Conservation (phyloP, 2,797 vertebrate genomes). For the Bradypus variegatus region DNA sequence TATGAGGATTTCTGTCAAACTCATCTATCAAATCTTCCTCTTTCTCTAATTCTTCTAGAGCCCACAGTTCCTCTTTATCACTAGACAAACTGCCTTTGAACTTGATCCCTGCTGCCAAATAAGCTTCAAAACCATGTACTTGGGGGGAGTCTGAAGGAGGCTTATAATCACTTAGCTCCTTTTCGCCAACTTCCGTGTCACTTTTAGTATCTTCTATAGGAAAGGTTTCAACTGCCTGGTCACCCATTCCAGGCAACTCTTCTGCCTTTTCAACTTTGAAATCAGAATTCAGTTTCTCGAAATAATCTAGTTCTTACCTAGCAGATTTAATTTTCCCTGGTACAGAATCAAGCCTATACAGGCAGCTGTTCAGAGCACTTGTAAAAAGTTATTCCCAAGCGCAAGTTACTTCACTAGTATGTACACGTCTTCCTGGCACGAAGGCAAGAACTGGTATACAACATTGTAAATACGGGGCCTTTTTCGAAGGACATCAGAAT, state of each 20-base stretch:
- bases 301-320: neutral
- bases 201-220: neutral
- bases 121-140: neutral
- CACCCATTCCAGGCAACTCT: neutral
- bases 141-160: neutral
- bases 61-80: neutral
- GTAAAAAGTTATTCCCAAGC: neutral
- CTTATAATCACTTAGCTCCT: neutral
- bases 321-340: neutral
- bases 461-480: neutral
- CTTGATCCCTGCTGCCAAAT: neutral
- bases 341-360: neutral
- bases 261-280: neutral
- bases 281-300: neutral
- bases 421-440: neutral
- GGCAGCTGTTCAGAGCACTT: neutral
- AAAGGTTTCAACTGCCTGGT: neutral
- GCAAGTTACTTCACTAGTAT: neutral
- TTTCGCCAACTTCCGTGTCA: neutral
- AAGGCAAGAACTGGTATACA: neutral
- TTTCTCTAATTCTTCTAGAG: neutral
- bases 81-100: neutral
- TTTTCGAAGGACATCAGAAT: neutral
- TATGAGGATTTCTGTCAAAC: constrained; percentile 4
- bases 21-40: neutral